These are phyloP conservation scores for Glossophaga mutica DNA, from an alignment of 2,797 vertebrate species.

Conservation along the genomic window DNA sequence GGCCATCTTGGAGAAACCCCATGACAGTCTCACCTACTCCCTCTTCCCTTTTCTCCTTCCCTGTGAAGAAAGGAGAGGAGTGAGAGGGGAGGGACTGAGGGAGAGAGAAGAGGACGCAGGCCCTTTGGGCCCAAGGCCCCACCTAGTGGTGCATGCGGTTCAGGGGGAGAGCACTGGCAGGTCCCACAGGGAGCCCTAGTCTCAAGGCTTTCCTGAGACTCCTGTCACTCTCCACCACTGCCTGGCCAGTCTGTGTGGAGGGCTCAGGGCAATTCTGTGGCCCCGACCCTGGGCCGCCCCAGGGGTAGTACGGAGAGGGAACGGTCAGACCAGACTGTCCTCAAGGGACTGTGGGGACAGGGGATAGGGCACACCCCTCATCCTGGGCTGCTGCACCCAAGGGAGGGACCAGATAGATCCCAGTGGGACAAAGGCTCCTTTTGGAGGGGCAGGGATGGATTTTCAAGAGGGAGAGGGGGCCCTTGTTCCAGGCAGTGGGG, in stretches of 20 bases:
- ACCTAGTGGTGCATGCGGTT: conserved; percentile 47
- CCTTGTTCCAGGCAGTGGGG: background rate
- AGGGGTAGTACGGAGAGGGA: accelerated
- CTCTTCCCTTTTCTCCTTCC: background rate
- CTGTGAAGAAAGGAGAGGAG: background rate
- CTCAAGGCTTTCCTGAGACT: background rate
- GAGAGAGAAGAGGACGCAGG: background rate
- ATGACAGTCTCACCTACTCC: background rate
- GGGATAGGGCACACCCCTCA: background rate
- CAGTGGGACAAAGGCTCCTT: background rate
- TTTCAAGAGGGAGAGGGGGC: accelerated
- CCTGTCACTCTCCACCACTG: background rate
- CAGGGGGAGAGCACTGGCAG: background rate
- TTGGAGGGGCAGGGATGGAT: conserved; percentile 1
- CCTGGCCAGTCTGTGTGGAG: background rate
- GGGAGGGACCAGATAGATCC: background rate
- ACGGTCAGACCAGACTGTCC: background rate
- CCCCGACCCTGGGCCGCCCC: background rate
- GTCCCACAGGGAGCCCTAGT: background rate
- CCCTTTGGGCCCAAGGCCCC: background rate
- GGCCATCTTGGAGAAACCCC: background rate
- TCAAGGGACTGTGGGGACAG: background rate
- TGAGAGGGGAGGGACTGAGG: background rate
- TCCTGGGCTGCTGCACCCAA: background rate
- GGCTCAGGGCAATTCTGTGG: background rate